These are phyloP conservation scores for Ptychoptera contaminata DNA, from an alignment of 2,888 invertebrate species.

Conservation along the genomic window DNA sequence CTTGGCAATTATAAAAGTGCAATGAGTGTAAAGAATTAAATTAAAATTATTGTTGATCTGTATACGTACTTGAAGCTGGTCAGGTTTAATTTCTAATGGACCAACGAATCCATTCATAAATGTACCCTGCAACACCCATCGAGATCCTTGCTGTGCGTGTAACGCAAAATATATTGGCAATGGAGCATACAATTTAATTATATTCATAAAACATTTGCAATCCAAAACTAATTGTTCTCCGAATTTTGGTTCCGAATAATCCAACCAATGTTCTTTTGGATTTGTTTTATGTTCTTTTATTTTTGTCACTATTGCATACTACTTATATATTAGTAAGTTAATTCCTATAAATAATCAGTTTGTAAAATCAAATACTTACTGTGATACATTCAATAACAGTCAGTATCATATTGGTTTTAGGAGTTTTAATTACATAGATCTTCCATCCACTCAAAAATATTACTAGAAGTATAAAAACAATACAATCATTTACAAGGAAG, in stretches of 20 bases:
- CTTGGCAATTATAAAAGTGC: too few species aligned
- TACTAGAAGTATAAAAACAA: too few species aligned
- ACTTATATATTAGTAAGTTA: slow-evolving; percentile 8
- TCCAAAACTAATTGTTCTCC: slow-evolving; percentile 54
- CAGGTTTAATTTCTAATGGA: slow-evolving; percentile 67
- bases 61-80: slow-evolving; percentile 93
- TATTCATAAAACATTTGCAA: slow-evolving; percentile 58
- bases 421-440: too few species aligned
- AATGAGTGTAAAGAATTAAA: too few species aligned
- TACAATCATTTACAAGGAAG: too few species aligned
- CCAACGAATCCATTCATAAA: slow-evolving; percentile 73
- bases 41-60: too few species aligned
- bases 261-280: slow-evolving; percentile 68
- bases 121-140: slow-evolving; percentile 85
- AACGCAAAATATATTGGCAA: slow-evolving; percentile 88
- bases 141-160: slow-evolving; percentile 83
- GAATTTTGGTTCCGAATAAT: slow-evolving; percentile 62
- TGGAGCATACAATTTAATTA: slow-evolving; percentile 68
- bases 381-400: slow-evolving; percentile 53
- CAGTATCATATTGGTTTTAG: too few species aligned
- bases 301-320: slow-evolving; percentile 36
- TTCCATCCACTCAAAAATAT: too few species aligned
- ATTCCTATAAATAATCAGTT: too few species aligned
- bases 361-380: slow-evolving; percentile 18
- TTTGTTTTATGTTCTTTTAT: slow-evolving; percentile 28